Base-by-base conservation (phyloP, 2,888 invertebrate genomes). In the Hermodice carunculata region DNA sequence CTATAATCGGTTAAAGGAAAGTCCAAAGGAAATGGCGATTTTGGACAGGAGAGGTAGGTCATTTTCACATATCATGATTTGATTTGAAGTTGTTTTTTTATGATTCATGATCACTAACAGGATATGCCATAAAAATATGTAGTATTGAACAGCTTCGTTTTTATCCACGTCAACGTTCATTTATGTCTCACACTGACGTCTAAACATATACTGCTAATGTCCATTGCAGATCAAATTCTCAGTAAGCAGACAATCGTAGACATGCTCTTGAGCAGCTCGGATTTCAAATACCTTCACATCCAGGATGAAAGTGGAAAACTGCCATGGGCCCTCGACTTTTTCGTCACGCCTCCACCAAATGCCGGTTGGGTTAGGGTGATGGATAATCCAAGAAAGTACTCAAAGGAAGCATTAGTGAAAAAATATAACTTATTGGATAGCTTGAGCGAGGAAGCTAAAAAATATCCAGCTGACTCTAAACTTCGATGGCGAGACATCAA, bases 251-350 rank as follows among this genome's bases (percentile, higher is more conserved):
- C 29, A 17, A 29, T 71, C 2, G 43, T 68, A 8, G 67, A 71
- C 28, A 67, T 70, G 17, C 64, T 71, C 17, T 71, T 65, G 67
- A 31, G 54, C 11, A 71, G 67, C 0, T 28, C 32, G 1, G 71
- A 71, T 42, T 71, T 71, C 40, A 34, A 63, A 29, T 37, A 71
- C 49, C 63, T 71, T 14, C 65, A 68, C 67, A 67, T 66, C 4
- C 42, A 57, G n/a, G n/a, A n/a, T n/a, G n/a, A n/a, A n/a, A 32
- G 51, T 49, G 3, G 66, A 64, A 40, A 46, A 63, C 46, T 28
- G 60, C 61, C 66, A 0, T 69, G 63, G 65, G 69, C 14, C 1
- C 54, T 71, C 53, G 63, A 69, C 34, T 71, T 72, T 60, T 70
- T 66, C 43, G 46, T 64, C 29, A 51, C 56, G 17, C 66, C 68